Percentiles rank a stretch among this genome's conserved stretches.
These are phyloP conservation scores for Apamea epomidion DNA, from an alignment of 2,888 invertebrate genomes.

Conservation along the genomic window DNA sequence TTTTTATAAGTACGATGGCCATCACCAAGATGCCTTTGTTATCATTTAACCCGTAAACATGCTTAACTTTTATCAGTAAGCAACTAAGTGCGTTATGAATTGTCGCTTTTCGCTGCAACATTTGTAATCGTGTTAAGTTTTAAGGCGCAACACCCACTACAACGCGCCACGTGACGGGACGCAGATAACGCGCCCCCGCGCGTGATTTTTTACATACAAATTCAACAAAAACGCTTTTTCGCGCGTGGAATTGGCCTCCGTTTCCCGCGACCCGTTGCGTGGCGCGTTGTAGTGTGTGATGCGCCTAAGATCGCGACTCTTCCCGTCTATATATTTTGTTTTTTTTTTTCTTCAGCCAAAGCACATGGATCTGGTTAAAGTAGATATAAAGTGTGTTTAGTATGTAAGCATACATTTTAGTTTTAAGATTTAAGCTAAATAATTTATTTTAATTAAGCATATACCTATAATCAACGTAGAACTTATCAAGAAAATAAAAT, in stretches of 20 bases:
- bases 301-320: background rate
- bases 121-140: conserved; percentile 16
- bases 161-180: too few species aligned
- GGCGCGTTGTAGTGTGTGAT: too few species aligned
- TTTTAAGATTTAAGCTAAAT: background rate
- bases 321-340: background rate
- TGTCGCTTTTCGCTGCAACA: conserved; percentile 26
- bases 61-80: conserved; percentile 31
- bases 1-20: conserved; percentile 48
- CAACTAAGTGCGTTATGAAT: conserved; percentile 21
- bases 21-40: conserved; percentile 49
- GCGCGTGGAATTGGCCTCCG: too few species aligned
- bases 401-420: background rate
- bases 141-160: too few species aligned
- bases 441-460: background rate
- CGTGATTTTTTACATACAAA: too few species aligned
- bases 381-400: background rate
- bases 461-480: background rate
- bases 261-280: too few species aligned
- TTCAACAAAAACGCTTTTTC: too few species aligned
- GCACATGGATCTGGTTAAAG: conserved; percentile 2
- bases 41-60: conserved; percentile 43
- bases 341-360: conserved; percentile 11
- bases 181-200: too few species aligned
- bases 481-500: background rate